Percentiles rank a stretch among this genome's conserved stretches.
These are phyloP conservation scores for Nasonia giraulti DNA, from an alignment of 1,140 invertebrate species.

Conservation along the genomic window DNA sequence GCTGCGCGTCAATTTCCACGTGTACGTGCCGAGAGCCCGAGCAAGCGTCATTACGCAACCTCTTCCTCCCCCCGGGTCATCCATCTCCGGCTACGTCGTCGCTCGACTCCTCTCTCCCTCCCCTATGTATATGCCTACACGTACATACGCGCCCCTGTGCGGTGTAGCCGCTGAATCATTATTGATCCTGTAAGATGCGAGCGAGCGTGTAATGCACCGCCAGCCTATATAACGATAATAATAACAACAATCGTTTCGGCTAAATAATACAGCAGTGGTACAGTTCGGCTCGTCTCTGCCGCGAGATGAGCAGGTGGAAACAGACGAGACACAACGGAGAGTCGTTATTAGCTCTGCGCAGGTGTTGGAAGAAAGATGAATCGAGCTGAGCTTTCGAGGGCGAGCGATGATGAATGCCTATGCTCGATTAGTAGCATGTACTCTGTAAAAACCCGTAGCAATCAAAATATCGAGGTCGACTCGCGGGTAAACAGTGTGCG, in stretches of 20 bases:
- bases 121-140: neutral
- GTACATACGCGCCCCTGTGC: neutral
- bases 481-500: neutral
- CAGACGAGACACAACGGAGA: neutral
- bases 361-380: neutral
- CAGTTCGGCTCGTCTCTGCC: neutral
- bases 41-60: slow-evolving; percentile 19
- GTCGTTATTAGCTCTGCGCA: slow-evolving; percentile 12
- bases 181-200: slow-evolving; percentile 12
- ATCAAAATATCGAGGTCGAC: neutral
- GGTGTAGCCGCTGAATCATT: neutral
- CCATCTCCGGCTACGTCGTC: slow-evolving; percentile 16
- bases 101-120: neutral
- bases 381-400: neutral
- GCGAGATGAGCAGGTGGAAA: slow-evolving; percentile 32
- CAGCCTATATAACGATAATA: neutral
- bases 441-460: neutral
- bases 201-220: neutral
- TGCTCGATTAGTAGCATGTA: neutral
- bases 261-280: neutral
- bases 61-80: slow-evolving; percentile 9
- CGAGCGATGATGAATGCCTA: neutral
- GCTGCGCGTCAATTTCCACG: slow-evolving; percentile 40
- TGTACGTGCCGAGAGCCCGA: neutral
- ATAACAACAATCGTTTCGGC: neutral